Percentiles rank a stretch among this genome's conserved stretches.
phyloP scores from a whole-genome alignment of 2,113 vertebrate genomes.

The Psittacus erithacus region DNA sequence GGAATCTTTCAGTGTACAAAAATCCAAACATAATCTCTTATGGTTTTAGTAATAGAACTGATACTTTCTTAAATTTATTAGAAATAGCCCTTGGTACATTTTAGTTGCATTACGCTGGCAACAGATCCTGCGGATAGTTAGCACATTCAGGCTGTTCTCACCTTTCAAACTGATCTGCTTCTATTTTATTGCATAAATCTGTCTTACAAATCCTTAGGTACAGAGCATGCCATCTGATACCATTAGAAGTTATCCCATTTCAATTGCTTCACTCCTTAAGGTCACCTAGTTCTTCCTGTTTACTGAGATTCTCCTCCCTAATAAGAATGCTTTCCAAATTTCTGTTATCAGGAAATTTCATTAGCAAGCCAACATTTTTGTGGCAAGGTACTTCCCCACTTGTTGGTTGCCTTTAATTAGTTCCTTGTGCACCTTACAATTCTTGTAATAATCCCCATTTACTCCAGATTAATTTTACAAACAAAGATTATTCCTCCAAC shows the following conservation, averaged over 20 bases:
- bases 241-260: background rate
- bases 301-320: conserved; percentile 46
- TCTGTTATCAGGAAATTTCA: conserved; percentile 49
- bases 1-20: background rate
- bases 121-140: background rate
- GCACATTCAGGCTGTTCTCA: background rate
- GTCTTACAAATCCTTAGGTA: conserved; percentile 8
- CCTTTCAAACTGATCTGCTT: background rate
- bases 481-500: conserved; percentile 1
- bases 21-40: background rate
- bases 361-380: conserved; percentile 59
- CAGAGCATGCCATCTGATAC: background rate
- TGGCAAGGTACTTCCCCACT: conserved; percentile 56
- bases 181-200: conserved; percentile 25
- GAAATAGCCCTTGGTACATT: background rate
- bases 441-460: background rate
- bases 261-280: conserved; percentile 41
- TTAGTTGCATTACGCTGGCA: background rate
- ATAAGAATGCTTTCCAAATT: conserved; percentile 39
- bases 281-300: conserved; percentile 61
- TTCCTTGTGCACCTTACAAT: conserved; percentile 32
- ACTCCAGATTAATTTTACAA: background rate
- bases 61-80: background rate
- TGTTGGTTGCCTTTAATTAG: background rate
- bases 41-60: background rate